phyloP scores from a whole-genome alignment of 2,113 vertebrate species.

The Apodemus speciosus region DNA sequence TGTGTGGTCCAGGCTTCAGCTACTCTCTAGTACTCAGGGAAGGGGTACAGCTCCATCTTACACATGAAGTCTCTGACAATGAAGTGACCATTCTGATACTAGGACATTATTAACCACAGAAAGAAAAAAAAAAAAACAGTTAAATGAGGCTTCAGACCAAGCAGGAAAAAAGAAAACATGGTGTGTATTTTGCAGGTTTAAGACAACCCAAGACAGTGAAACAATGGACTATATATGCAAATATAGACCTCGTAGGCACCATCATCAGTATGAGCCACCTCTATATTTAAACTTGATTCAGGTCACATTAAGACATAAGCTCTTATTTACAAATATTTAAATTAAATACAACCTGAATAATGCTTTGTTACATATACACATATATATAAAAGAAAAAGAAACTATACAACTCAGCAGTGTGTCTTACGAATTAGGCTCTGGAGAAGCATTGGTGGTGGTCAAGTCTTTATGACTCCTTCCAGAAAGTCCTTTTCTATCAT shows the following conservation, averaged over 20 bases:
- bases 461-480: slow-evolving; percentile 96
- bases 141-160: slow-evolving; percentile 77
- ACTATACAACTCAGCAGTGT: slow-evolving; percentile 84
- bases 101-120: background rate
- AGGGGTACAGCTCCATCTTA: background rate
- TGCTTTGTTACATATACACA: slow-evolving; percentile 91
- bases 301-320: slow-evolving; percentile 88
- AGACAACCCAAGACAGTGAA: slow-evolving; percentile 85
- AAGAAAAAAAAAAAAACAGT: background rate
- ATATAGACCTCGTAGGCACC: slow-evolving; percentile 84
- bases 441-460: slow-evolving; percentile 77
- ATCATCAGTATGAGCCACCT: slow-evolving; percentile 87
- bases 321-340: slow-evolving; percentile 97
- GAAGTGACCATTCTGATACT: background rate
- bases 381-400: slow-evolving; percentile 87
- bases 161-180: slow-evolving; percentile 85
- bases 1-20: background rate
- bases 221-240: slow-evolving; percentile 76
- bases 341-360: slow-evolving; percentile 93
- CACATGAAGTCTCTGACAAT: background rate
- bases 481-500: slow-evolving; percentile 99
- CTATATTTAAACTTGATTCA: slow-evolving; percentile 90
- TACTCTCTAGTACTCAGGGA: background rate
- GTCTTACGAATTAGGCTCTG: slow-evolving; percentile 77
- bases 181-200: slow-evolving; percentile 83